Percentiles rank a stretch among this genome's conserved stretches.
These are phyloP conservation scores for Prionailurus viverrinus DNA, from an alignment of 2,113 vertebrate species.

Conservation along the genomic window DNA sequence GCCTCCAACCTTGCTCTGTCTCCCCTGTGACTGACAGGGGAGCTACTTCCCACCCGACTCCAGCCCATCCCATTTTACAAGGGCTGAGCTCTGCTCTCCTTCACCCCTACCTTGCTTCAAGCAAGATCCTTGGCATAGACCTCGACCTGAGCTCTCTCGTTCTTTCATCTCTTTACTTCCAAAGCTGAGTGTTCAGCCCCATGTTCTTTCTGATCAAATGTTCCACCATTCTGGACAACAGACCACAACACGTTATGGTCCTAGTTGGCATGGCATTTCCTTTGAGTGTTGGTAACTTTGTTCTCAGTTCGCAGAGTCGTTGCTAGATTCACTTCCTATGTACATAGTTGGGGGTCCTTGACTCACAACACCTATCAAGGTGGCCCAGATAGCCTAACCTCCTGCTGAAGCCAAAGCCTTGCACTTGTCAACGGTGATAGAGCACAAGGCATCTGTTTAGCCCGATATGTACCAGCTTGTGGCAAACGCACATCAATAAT, in stretches of 20 bases:
- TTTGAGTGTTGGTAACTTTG: not conserved
- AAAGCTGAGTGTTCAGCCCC: conserved; percentile 14
- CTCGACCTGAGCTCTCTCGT: not conserved
- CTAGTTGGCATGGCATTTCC: not conserved
- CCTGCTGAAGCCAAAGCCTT: not conserved
- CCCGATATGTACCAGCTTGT: not conserved
- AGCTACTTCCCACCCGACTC: not conserved
- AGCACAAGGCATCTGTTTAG: not conserved
- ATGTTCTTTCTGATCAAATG: not conserved
- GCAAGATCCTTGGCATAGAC: not conserved
- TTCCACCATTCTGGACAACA: not conserved
- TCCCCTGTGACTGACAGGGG: not conserved
- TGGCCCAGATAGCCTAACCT: not conserved
- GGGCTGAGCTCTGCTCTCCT: not conserved
- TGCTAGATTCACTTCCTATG: not conserved
- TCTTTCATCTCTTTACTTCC: not conserved
- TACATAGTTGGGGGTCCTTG: not conserved
- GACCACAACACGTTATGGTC: not conserved
- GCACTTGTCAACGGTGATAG: not conserved
- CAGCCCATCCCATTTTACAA: not conserved
- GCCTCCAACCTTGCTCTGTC: not conserved
- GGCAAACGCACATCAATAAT: not conserved
- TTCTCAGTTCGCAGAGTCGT: not conserved
- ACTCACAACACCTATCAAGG: not conserved
- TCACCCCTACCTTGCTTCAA: not conserved